Percentiles rank a stretch among this genome's conserved stretches.
phyloP scores from a whole-genome alignment of 92 coral and sea anemone species.

The Phymanthus crucifer region DNA sequence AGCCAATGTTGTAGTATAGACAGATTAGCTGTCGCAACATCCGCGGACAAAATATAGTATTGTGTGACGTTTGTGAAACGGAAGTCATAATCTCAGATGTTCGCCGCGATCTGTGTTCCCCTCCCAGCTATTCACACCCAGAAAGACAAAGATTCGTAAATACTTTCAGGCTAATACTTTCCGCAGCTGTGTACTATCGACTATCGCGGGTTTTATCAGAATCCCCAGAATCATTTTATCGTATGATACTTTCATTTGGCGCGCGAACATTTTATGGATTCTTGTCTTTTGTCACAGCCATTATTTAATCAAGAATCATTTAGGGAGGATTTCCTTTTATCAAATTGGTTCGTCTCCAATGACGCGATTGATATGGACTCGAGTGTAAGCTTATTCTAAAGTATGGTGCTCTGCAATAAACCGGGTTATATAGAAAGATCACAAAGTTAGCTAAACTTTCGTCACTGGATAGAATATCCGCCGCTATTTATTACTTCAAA shows the following conservation, averaged over 20 bases:
- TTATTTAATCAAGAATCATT: background rate
- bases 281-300: background rate
- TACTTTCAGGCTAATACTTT: slow-evolving; percentile 1
- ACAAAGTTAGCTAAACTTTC: background rate
- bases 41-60: background rate
- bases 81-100: background rate
- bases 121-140: slow-evolving; percentile 4
- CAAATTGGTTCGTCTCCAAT: background rate
- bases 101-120: background rate
- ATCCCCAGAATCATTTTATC: background rate
- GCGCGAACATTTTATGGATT: background rate
- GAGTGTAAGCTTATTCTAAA: background rate
- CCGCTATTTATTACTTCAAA: background rate
- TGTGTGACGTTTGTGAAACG: background rate
- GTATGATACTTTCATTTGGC: background rate
- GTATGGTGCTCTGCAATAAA: background rate
- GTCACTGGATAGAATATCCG: background rate
- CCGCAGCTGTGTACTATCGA: slow-evolving; percentile 6
- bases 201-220: background rate
- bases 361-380: background rate
- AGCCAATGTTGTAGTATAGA: too few relatives aligned
- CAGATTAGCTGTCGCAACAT: background rate
- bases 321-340: background rate
- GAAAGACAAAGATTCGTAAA: background rate
- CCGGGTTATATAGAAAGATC: background rate